Evolutionary conservation across 2,113 vertebrate species (phyloP).

Genomic region (Lepisosteus osseus): DNA sequence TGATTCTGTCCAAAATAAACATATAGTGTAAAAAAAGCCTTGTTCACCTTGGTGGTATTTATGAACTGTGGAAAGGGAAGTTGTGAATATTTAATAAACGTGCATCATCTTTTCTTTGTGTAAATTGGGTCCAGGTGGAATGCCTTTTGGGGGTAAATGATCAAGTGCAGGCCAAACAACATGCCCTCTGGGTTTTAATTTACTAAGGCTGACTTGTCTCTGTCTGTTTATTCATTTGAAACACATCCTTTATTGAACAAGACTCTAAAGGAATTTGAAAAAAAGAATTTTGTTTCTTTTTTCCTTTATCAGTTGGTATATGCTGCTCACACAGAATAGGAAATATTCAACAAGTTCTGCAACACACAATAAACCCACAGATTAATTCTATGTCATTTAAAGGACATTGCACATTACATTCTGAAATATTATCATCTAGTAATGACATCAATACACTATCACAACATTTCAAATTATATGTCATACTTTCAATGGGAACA

Average conservation of each 20-base stretch:
- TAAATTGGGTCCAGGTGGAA: not conserved
- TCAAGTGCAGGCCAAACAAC: conserved; percentile 4
- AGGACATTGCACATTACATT: too few relatives aligned
- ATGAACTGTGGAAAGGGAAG: not conserved
- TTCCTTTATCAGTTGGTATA: not conserved
- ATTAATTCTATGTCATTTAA: too few relatives aligned
- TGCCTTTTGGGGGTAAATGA: not conserved
- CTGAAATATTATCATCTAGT: too few relatives aligned
- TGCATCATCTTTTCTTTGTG: not conserved
- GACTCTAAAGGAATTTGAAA: not conserved
- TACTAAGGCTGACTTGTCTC: not conserved
- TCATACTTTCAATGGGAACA: too few relatives aligned
- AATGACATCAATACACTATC: too few relatives aligned
- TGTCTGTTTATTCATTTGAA: not conserved
- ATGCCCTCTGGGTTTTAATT: conserved; percentile 9
- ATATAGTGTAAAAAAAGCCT: not conserved
- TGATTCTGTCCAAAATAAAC: not conserved
- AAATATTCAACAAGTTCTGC: too few relatives aligned
- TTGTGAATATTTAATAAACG: not conserved
- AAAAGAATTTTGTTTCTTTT: too few relatives aligned
- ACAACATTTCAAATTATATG: too few relatives aligned
- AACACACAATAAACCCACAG: too few relatives aligned
- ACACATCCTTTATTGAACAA: not conserved
- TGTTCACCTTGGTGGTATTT: not conserved
- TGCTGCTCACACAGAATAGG: not conserved